Percentiles rank a stretch among this genome's conserved stretches.
These are phyloP conservation scores for Antheraea yamamai DNA, from an alignment of 2,888 invertebrate species.

Conservation along the genomic window DNA sequence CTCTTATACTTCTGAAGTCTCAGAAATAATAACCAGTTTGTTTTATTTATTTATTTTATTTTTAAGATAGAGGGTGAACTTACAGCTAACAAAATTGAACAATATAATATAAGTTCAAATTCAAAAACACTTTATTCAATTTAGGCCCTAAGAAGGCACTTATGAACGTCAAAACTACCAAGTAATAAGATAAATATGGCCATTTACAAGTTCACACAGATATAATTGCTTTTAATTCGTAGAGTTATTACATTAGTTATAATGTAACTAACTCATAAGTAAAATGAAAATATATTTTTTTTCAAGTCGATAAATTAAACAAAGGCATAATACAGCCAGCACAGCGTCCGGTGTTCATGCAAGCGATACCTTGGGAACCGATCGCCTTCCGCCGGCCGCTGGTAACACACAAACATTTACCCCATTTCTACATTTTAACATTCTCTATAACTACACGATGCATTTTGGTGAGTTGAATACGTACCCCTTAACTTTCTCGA, in stretches of 20 bases:
- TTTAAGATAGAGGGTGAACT: too few species aligned
- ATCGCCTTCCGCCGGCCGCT: slow-evolving; percentile 62
- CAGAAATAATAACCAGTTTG: not conserved
- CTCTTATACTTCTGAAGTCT: not conserved
- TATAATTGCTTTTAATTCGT: not conserved
- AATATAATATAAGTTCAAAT: too few species aligned
- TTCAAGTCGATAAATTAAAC: slow-evolving; percentile 33
- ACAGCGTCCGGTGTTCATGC: slow-evolving; percentile 74
- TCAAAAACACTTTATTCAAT: too few species aligned
- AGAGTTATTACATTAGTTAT: not conserved
- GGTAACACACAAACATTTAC: slow-evolving; percentile 39
- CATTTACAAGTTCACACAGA: too few species aligned
- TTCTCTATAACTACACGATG: slow-evolving; percentile 43
- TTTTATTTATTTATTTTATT: too few species aligned
- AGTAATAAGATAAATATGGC: too few species aligned
- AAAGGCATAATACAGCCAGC: slow-evolving; percentile 35
- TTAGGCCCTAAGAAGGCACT: too few species aligned
- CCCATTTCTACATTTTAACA: slow-evolving; percentile 42
- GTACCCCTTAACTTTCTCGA: slow-evolving; percentile 65
- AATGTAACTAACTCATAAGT: not conserved
- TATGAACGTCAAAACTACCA: too few species aligned
- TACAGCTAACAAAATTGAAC: too few species aligned
- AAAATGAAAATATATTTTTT: not conserved
- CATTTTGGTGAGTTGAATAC: slow-evolving; percentile 25
- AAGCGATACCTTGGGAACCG: slow-evolving; percentile 79